These are phyloP conservation scores for Plebejus melissa DNA, from an alignment of 2,888 invertebrate genomes.

Conservation along the genomic window DNA sequence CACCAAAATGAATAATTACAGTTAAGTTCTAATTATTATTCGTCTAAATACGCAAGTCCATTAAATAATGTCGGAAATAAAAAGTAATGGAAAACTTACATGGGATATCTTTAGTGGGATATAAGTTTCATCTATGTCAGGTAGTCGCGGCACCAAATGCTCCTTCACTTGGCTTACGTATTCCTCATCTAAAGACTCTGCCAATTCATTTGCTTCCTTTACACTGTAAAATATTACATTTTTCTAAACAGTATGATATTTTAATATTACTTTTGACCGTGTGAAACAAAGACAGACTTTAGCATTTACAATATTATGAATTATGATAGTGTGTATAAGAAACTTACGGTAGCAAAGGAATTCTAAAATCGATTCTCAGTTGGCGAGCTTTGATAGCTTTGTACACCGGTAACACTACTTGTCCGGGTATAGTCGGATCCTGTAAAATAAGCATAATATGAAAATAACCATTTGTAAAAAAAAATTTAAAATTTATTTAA, in stretches of 20 bases:
- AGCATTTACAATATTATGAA: not conserved
- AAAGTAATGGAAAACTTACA: constrained; percentile 55
- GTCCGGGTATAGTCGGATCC: constrained; percentile 76
- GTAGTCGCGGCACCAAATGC: constrained; percentile 71
- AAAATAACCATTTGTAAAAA: not conserved
- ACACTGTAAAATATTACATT: constrained; percentile 50
- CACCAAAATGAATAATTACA: too few relatives aligned
- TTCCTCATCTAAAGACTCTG: constrained; percentile 50
- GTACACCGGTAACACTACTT: constrained; percentile 84
- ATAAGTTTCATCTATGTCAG: constrained; percentile 78
- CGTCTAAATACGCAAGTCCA: too few relatives aligned
- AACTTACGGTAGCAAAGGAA: constrained; percentile 80
- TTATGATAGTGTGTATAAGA: constrained; percentile 2
- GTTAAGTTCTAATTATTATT: too few relatives aligned
- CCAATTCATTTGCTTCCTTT: constrained; percentile 68
- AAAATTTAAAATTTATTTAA: not conserved
- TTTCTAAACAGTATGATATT: not conserved
- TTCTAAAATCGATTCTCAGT: constrained; percentile 68
- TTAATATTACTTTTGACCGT: not conserved
- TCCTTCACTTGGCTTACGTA: constrained; percentile 42
- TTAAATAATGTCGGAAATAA: too few relatives aligned
- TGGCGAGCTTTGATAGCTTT: constrained; percentile 85
- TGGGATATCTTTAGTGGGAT: constrained; percentile 77
- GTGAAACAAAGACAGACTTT: not conserved
- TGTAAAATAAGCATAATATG: constrained; percentile 37